These are phyloP conservation scores for Manis pentadactyla DNA, from an alignment of 2,797 vertebrate species.

Conservation along the genomic window DNA sequence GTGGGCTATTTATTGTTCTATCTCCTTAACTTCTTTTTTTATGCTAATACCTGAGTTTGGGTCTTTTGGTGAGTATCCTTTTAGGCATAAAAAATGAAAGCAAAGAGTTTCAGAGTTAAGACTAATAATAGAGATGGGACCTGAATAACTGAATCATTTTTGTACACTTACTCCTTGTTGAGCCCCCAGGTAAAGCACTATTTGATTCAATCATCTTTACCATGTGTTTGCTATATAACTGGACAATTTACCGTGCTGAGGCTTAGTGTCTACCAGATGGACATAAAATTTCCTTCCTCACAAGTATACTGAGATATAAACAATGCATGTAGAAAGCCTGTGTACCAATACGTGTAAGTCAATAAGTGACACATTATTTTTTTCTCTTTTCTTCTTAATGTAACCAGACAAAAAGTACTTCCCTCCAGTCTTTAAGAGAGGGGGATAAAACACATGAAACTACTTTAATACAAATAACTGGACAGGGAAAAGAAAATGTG, in stretches of 20 bases:
- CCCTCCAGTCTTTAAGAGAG: neutral
- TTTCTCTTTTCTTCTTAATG: neutral
- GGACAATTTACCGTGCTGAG: neutral
- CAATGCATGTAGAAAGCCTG: neutral
- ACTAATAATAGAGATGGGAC: neutral
- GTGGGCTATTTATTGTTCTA: neutral
- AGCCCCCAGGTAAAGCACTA: neutral
- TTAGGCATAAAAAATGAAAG: neutral
- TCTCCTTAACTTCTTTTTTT: neutral
- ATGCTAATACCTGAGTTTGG: neutral
- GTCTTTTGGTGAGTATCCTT: neutral
- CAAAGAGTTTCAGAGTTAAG: neutral
- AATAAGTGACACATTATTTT: neutral
- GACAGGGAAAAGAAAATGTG: neutral
- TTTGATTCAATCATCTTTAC: neutral
- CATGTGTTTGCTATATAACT: neutral
- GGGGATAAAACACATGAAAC: neutral
- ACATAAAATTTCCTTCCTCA: neutral
- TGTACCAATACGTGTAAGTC: neutral
- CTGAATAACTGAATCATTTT: neutral
- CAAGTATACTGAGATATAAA: neutral
- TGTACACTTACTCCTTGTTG: neutral
- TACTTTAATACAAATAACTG: neutral
- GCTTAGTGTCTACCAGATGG: neutral
- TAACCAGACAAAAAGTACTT: neutral